Evolutionary conservation across 2,797 vertebrate species (phyloP), one percentile per base, ranked within the genome.

Genomic region (Danio choprae): DNA sequence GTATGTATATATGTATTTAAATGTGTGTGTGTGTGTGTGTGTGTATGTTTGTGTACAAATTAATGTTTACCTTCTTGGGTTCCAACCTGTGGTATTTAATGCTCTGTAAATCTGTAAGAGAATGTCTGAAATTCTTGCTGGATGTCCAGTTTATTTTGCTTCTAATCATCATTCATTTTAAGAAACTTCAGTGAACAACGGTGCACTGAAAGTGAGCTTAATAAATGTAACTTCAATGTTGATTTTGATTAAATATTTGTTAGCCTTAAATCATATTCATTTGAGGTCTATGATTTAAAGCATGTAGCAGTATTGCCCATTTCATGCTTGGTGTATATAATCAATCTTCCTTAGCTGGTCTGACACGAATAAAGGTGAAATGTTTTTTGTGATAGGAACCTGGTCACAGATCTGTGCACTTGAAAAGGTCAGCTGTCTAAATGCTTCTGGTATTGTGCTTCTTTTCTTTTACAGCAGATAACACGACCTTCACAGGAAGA

Each of bases 401-500:
- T 71, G 77, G 46, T n/a, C 67, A 38, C 20, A 77, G 15, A 12
- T 13, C 20, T 62, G 22, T 15, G 48, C 64, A 74, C 13, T 50
- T 46, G 6, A 63, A 60, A 20, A 80, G 60, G 20, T 78, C 74
- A 10, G 8, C 50, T 22, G 40, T 55, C 43, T 79, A 63, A 80
- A 16, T 36, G 8, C 40, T 22, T 9, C 18, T 41, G n/a, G n/a
- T 59, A 11, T 74, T 29, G 2, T 65, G 38, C 1, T 55, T 79
- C 7, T 72, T 55, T 53, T 64, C 16, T 73, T 84, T 83, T 92
- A 85, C 92, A 99, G 94, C 97, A 98, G 91, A 96, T 99, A 93
- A 91, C 97, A 76, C 96, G 97, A 74, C 96, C 97, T 85, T 96
- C 96, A 83, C 98, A 98, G 94, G 98, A 99, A 94, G 97, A 99